A percentile compares a stretch with the other conserved stretches of the same genome.
Conservation (phyloP, 2,888 invertebrate species). For the Tachina lurida region DNA sequence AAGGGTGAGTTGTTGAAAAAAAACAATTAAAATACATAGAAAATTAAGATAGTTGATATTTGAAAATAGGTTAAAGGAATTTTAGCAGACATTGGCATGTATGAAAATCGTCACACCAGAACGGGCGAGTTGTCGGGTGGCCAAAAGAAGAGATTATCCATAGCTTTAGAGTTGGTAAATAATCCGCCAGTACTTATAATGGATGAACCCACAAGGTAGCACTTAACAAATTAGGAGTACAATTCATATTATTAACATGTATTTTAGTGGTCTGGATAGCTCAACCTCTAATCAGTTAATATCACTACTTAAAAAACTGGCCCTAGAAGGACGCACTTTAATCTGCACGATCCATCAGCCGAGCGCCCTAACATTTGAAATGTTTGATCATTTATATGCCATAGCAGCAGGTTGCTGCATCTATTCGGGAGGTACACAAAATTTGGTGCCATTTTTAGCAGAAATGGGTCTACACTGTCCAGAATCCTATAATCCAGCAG, state of each 20-base stretch:
- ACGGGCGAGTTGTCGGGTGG: slow-evolving; percentile 92
- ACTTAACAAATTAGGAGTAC: background rate
- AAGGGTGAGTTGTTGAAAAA: slow-evolving; percentile 83
- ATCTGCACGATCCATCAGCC: slow-evolving; percentile 96
- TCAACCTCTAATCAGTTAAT: slow-evolving; percentile 93
- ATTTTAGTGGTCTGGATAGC: slow-evolving; percentile 90
- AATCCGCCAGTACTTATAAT: slow-evolving; percentile 97
- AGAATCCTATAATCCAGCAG: slow-evolving; percentile 94
- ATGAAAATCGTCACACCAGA: slow-evolving; percentile 86
- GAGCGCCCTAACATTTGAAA: slow-evolving; percentile 91
- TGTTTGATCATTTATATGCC: slow-evolving; percentile 95
- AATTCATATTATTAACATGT: background rate
- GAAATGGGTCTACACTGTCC: slow-evolving; percentile 90
- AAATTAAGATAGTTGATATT: too few species aligned
- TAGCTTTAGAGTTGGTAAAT: slow-evolving; percentile 94
- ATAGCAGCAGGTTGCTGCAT: slow-evolving; percentile 91
- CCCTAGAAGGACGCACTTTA: slow-evolving; percentile 92
- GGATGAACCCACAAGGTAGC: slow-evolving; percentile 96
- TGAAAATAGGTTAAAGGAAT: slow-evolving; percentile 89
- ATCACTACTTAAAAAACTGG: slow-evolving; percentile 90
- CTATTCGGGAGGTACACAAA: slow-evolving; percentile 90
- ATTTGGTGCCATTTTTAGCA: slow-evolving; percentile 90
- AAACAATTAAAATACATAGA: background rate
- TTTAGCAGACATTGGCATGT: slow-evolving; percentile 89
- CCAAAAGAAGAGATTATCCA: slow-evolving; percentile 93